Evolutionary conservation across 2,888 invertebrate genomes (phyloP).

Genomic region (Maniola hyperantus): DNA sequence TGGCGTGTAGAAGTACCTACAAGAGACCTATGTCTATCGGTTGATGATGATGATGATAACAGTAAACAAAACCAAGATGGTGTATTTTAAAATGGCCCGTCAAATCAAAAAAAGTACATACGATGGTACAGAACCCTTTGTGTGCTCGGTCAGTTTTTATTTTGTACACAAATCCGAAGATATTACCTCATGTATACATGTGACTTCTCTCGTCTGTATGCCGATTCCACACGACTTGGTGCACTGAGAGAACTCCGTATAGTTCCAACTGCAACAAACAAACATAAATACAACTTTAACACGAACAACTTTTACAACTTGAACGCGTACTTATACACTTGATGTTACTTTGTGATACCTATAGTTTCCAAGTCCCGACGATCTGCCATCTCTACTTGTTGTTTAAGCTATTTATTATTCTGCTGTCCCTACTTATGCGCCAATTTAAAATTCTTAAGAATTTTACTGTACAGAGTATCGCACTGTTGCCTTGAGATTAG

Average conservation of each 20-base stretch:
- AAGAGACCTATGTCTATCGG: no score
- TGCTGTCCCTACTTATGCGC: neutral
- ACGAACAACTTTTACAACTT: neutral
- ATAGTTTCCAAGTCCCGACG: neutral
- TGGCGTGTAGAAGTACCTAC: no score
- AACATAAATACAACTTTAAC: constrained; percentile 12
- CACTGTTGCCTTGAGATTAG: neutral
- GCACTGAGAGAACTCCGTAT: constrained; percentile 94
- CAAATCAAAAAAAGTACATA: no score
- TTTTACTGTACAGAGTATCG: neutral
- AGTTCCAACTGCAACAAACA: constrained; percentile 87
- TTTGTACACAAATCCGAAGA: constrained; percentile 5
- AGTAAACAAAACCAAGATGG: no score
- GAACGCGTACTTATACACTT: neutral
- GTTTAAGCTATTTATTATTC: constrained; percentile 1
- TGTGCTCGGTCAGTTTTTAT: no score
- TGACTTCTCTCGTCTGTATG: constrained; percentile 94
- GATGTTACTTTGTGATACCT: neutral
- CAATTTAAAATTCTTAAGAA: neutral
- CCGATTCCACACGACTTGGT: constrained; percentile 97
- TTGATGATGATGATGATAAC: no score
- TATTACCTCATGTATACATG: constrained; percentile 89
- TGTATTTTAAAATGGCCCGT: no score
- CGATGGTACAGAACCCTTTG: no score
- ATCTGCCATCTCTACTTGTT: neutral